Evolutionary conservation across 1,140 invertebrate species (phyloP), one percentile per base, ranked within the genome.

Genomic region (Microplitis mediator): DNA sequence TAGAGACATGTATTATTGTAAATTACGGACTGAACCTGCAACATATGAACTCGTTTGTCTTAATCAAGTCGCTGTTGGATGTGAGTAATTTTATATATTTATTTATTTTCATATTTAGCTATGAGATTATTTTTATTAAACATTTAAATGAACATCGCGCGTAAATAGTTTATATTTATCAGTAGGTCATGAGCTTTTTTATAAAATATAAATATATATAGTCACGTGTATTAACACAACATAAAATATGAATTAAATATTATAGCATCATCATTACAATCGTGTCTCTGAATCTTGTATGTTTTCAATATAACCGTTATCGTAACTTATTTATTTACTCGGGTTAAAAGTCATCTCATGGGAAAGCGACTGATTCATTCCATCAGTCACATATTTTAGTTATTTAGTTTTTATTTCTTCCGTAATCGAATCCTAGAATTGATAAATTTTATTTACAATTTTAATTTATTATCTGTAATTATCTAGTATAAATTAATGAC

Each of bases 1-100:
- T 8, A 80, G 81, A 8, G 78, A 81, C 45, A 84, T 86, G 78
- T 87, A 87, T 70, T 82, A 84, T 64, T 90, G 89, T 75, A 84
- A 84, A 74, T 78, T 89, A 72, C 45, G 79, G 14, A 67, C 76
- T 14, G 8, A 74, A 5, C 62, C 78, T 32, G 74, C 75, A 36
- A 79, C 80, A 70, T 58, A 76, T 23, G 79, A 78, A 73, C 78
- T 79, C 50, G 86, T 90, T 36, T 90, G 89, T 79, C 77, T 89
- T 4, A 90, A 89, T 23, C 0, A 0, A 8, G 39, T 45, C 5
- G 39, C 39, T 45, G 39, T 45, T 45, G 89, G 89, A 81, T 86
- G 88, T 89, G 82, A 89, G 88, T 87, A 67, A 32, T 65, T 23
- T 34, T 51, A 50, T 60, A n/a, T 36, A 39, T n/a, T 45, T 61